Conservation (phyloP, 2,113 vertebrate species). For the Thymallus thymallus region DNA sequence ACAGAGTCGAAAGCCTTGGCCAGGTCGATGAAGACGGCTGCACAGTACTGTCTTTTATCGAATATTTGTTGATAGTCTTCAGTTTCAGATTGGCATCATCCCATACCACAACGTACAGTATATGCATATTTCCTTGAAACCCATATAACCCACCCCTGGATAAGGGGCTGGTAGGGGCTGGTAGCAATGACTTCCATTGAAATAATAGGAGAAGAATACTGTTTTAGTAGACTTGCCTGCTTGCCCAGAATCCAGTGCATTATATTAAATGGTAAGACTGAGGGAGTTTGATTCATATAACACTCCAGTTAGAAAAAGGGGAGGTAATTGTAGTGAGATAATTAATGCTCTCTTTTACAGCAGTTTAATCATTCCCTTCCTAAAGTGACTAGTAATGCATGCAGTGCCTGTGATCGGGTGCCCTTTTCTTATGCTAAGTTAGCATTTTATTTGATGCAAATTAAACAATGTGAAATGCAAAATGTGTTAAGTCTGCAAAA, state of each 20-base stretch:
- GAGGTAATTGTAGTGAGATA: slow-evolving; percentile 56
- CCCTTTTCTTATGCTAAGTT: slow-evolving; percentile 62
- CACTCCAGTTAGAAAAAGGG: slow-evolving; percentile 38
- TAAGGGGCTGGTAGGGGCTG: slow-evolving; percentile 3
- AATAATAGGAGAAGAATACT: slow-evolving; percentile 31
- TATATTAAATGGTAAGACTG: slow-evolving; percentile 32
- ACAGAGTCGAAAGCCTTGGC: no score
- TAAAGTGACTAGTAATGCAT: slow-evolving; percentile 36
- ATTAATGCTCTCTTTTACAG: slow-evolving; percentile 42
- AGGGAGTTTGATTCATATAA: slow-evolving; percentile 28
- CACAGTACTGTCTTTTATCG: no score
- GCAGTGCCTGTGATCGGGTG: slow-evolving; percentile 19
- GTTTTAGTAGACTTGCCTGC: slow-evolving; percentile 33
- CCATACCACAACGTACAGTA: slow-evolving; percentile 49
- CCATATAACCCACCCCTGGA: slow-evolving; percentile 24
- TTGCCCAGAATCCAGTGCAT: slow-evolving; percentile 7
- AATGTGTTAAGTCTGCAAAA: slow-evolving; percentile 56
- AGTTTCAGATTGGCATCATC: slow-evolving; percentile 50
- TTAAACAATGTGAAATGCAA: slow-evolving; percentile 43
- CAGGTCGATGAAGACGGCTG: no score
- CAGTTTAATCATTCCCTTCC: slow-evolving; percentile 50
- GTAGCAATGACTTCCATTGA: slow-evolving; percentile 1
- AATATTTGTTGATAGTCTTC: slow-evolving; percentile 52
- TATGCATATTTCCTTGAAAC: slow-evolving; percentile 15
- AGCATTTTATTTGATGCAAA: slow-evolving; percentile 61